Evolutionary conservation across 2,113 vertebrate genomes (phyloP).

Genomic region (Alaudala cheleensis): DNA sequence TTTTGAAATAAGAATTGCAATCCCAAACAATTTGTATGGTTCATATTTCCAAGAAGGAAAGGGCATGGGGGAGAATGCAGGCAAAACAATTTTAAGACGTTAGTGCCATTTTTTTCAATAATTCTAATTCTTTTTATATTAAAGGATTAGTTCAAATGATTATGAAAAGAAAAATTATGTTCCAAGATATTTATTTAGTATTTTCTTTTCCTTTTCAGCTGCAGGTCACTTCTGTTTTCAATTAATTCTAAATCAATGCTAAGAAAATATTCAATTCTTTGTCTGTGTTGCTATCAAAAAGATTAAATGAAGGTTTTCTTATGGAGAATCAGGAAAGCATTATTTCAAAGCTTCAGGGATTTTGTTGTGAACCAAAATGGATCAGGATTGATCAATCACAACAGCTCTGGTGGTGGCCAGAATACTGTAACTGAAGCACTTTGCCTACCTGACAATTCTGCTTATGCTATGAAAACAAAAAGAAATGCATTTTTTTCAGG

Average conservation of each 20-base stretch:
- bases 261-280: background rate
- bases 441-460: background rate
- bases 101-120: background rate
- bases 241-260: background rate
- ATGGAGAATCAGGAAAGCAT: background rate
- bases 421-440: background rate
- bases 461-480: background rate
- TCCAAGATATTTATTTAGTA: background rate
- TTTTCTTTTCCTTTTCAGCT: background rate
- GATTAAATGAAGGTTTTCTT: background rate
- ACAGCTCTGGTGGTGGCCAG: background rate
- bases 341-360: background rate
- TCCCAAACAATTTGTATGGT: background rate
- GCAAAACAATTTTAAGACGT: background rate
- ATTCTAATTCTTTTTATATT: background rate
- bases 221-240: background rate
- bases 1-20: background rate
- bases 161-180: background rate
- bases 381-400: background rate
- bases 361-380: background rate
- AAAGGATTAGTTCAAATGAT: background rate
- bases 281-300: background rate
- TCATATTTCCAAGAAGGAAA: background rate
- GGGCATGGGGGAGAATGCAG: background rate
- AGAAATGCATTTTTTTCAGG: background rate